A percentile compares a stretch with the other conserved stretches of the same genome.
Evolutionary conservation across 2,888 invertebrate genomes (phyloP).

Genomic region (Drosophila antonietae): DNA sequence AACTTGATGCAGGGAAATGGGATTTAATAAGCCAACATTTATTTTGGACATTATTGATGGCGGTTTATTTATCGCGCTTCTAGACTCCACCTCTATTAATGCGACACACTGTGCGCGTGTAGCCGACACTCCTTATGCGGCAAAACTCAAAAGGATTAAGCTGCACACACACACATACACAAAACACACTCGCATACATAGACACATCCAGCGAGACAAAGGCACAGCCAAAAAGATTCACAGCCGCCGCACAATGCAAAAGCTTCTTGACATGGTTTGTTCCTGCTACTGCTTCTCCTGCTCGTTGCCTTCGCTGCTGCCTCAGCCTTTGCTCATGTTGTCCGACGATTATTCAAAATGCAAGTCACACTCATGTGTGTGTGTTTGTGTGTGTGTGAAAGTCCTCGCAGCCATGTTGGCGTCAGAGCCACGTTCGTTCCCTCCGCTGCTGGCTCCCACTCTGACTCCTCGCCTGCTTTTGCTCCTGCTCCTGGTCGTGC

Average conservation of each 20-base stretch:
- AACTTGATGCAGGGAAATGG: constrained; percentile 69
- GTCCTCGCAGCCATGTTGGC: constrained; percentile 77
- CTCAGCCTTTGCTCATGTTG: constrained; percentile 38
- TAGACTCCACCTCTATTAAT: constrained; percentile 49
- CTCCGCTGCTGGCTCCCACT: not conserved
- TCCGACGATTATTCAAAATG: constrained; percentile 80
- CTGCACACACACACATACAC: constrained; percentile 21
- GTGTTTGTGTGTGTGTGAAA: constrained; percentile 51
- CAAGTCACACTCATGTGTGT: constrained; percentile 61
- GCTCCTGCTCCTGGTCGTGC: constrained; percentile 13
- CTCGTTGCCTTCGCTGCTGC: constrained; percentile 10
- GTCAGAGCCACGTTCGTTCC: constrained; percentile 46
- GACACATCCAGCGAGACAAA: constrained; percentile 51
- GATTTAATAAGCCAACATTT: constrained; percentile 81
- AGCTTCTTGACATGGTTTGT: constrained; percentile 58
- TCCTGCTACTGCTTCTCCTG: constrained; percentile 16
- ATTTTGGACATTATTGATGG: constrained; percentile 79
- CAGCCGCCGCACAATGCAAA: constrained; percentile 74
- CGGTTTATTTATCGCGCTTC: constrained; percentile 65
- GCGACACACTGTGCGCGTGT: constrained; percentile 20
- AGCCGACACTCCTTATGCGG: constrained; percentile 68
- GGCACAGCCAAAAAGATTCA: constrained; percentile 70
- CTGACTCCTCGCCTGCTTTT: not conserved
- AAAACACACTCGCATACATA: constrained; percentile 43
- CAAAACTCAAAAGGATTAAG: constrained; percentile 82